phyloP scores from a whole-genome alignment of 2,888 invertebrate genomes.

The Desoria tigrina region DNA sequence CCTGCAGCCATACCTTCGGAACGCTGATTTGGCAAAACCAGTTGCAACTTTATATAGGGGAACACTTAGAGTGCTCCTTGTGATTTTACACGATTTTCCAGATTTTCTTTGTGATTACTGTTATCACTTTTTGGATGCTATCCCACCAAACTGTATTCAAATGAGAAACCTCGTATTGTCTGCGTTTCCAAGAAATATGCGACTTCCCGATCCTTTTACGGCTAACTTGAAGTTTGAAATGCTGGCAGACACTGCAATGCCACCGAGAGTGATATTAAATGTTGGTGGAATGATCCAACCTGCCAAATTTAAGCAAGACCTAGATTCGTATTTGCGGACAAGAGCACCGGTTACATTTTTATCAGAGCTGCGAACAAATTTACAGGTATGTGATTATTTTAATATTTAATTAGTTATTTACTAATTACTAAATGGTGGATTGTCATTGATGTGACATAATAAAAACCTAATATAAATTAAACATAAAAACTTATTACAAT shows the following conservation, averaged over 20 bases:
- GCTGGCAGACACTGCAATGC: constrained; percentile 81
- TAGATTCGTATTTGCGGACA: constrained; percentile 94
- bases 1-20: constrained; percentile 92
- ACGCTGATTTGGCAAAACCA: constrained; percentile 92
- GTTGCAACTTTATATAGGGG: constrained; percentile 94
- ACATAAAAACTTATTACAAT: constrained; percentile 19
- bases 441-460: too few species aligned
- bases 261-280: constrained; percentile 87
- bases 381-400: constrained; percentile 67
- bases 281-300: constrained; percentile 85
- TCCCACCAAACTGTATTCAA: constrained; percentile 96
- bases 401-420: background rate
- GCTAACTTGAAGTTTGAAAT: constrained; percentile 93
- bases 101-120: constrained; percentile 99
- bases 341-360: constrained; percentile 93
- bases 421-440: constrained; percentile 14
- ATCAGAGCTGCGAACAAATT: constrained; percentile 84
- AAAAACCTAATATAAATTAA: too few species aligned
- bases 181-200: constrained; percentile 97
- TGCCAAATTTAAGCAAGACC: constrained; percentile 85
- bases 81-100: constrained; percentile 96
- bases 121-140: constrained; percentile 98
- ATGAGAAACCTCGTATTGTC: constrained; percentile 97
- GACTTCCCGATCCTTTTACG: constrained; percentile 97
- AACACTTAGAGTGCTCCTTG: constrained; percentile 87